Evolutionary conservation across 2,888 invertebrate species (phyloP).

Genomic region (Cyaniris semiargus): DNA sequence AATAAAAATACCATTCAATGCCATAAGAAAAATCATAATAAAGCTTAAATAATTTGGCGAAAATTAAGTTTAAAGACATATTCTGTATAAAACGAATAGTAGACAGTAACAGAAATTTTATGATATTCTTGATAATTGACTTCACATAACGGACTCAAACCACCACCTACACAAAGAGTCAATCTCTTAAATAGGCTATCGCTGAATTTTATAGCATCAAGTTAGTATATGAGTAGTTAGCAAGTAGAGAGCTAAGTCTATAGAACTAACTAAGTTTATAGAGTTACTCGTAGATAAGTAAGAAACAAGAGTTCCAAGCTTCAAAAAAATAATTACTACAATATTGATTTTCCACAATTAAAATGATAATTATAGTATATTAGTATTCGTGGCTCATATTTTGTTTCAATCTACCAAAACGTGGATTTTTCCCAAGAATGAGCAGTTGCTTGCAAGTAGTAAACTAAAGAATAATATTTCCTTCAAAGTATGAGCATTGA

Average conservation of each 20-base stretch:
- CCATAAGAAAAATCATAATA: background rate
- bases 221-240: background rate
- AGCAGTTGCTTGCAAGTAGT: no score
- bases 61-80: background rate
- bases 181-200: constrained; percentile 28
- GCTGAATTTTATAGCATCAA: constrained; percentile 20
- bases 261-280: no score
- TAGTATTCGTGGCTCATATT: no score
- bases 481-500: background rate
- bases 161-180: constrained; percentile 16
- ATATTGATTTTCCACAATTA: no score
- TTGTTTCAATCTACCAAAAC: no score
- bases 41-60: background rate
- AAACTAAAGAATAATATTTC: background rate
- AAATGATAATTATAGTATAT: no score
- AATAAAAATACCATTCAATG: background rate
- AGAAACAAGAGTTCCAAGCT: background rate
- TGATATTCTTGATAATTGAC: background rate
- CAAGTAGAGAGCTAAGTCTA: background rate
- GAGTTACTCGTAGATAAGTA: background rate
- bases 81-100: background rate
- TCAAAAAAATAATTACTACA: no score
- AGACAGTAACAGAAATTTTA: background rate
- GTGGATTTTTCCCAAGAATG: no score
- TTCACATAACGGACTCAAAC: constrained; percentile 20